Base-by-base conservation (phyloP, 2,888 invertebrate species). In the Agrotis puta region DNA sequence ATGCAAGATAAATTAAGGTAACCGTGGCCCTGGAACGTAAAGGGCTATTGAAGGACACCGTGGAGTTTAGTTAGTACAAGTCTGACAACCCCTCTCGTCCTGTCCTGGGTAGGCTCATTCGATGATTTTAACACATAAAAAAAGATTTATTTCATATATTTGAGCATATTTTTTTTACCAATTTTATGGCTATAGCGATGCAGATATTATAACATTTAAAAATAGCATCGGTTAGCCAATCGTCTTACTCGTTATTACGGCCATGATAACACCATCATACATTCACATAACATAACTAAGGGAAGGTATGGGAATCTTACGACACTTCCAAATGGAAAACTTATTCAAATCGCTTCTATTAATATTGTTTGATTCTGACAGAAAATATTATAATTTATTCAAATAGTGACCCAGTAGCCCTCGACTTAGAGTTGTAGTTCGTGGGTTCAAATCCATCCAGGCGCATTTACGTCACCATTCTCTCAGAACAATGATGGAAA, bases 321-420 rank as follows among this genome's bases (percentile, higher is more conserved):
- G 50, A 63, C 45, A 78, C 54, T 59, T 63, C 47, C 69, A 53
- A 13, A 80, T 64, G 54, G 61, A 51, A n/a, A 56, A 58, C 4
- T 33, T 63, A 79, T 72, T 79, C 50, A 72, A 50, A 76, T 71
- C 14, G 7, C 9, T 66, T 3, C 20, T 22, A 61, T 77, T 39
- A 13, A 50, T 14, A 68, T 51, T 61, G 13, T 68, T 76, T 45
- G 47, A 18, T 64, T 56, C 9, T 39, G 39, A 39, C 11, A 22
- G 20, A 67, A 67, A 48, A 33, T 33, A 3, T 48, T 53, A 43
- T 18, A 53, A 66, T 11, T 47, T 58, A 75, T 58, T 53, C 57
- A 57, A 27, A 2, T 11, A 11, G 39, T 39, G 39, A 39, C 39
- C 39, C 39, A 9, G 39, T 39, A 39, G 39, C 39, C 39, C 4